Evolutionary conservation across 2,113 vertebrate genomes (phyloP), one percentile per base, ranked within the genome.

Genomic region (Gambusia holbrooki): DNA sequence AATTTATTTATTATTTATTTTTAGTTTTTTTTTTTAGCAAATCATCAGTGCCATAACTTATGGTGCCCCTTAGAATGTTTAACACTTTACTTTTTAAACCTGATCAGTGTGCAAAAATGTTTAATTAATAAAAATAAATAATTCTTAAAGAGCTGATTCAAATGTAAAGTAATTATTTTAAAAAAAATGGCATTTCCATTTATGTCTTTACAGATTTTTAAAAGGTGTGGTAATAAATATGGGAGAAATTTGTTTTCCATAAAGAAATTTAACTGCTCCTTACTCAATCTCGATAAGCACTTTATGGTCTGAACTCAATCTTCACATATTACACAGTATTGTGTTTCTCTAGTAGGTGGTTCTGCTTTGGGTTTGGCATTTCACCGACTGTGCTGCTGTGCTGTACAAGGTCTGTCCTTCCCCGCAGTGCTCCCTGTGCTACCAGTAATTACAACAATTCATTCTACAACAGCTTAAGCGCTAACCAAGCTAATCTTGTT

Each of bases 301-400:
- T 85, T 83, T 61, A 67, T 12, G 29, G 66, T 72, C 3, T 6
- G 11, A 61, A 65, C 76, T 72, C 42, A 45, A 66, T 58, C 70
- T 67, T 73, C 73, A 72, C 32, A 81, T 66, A 66, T 91, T 79
- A 66, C 80, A 90, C 33, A 37, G 81, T 88, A 90, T 92, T 85
- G 86, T 88, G 68, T 93, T 91, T 90, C 91, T 77, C 73, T 74
- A 63, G 80, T 91, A 93, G 92, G 89, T 92, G 90, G 79, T 72
- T 61, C 42, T 66, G 77, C 17, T 48, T 73, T 40, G 28, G 68
- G 72, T 27, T 86, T 90, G 87, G 74, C 82, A 90, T 92, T 93
- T 90, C 60, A 73, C 74, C 9, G 32, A 71, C 64, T n/a, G 66
- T 86, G 80, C 72, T 84, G 82, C 85, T 77, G 27, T 71, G 42